A percentile compares a stretch with the other conserved stretches of the same genome.
phyloP scores from a whole-genome alignment of 2,113 vertebrate genomes.

The Tachysurus vachellii region DNA sequence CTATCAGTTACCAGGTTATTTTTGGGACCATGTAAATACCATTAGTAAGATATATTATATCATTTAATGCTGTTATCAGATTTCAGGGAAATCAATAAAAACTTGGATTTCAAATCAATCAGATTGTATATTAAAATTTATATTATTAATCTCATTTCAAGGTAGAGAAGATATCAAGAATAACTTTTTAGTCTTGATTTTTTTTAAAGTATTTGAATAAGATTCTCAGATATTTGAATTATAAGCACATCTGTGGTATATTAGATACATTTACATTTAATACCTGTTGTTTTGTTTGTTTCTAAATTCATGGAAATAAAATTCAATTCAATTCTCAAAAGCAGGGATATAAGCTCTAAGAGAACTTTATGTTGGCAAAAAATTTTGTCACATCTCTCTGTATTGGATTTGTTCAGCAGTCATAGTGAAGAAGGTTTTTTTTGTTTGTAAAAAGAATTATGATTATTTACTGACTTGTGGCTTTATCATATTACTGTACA shows the following conservation, averaged over 20 bases:
- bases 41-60: not conserved
- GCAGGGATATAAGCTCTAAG: not conserved
- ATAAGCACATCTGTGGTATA: not conserved
- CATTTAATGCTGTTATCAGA: not conserved
- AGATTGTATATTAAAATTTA: not conserved
- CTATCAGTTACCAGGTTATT: not conserved
- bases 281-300: not conserved
- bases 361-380: not conserved
- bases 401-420: not conserved
- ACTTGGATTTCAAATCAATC: not conserved
- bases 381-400: not conserved
- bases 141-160: not conserved
- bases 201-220: not conserved
- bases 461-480: not conserved
- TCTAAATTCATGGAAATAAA: no score
- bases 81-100: not conserved
- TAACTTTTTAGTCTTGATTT: not conserved
- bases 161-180: not conserved
- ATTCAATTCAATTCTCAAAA: no score
- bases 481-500: not conserved
- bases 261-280: not conserved
- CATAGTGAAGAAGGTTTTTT: not conserved
- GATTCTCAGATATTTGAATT: not conserved
- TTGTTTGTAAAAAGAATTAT: not conserved
- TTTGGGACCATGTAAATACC: not conserved